Base-by-base conservation (phyloP, 1,140 invertebrate genomes). In the Tigriopus japonicus region DNA sequence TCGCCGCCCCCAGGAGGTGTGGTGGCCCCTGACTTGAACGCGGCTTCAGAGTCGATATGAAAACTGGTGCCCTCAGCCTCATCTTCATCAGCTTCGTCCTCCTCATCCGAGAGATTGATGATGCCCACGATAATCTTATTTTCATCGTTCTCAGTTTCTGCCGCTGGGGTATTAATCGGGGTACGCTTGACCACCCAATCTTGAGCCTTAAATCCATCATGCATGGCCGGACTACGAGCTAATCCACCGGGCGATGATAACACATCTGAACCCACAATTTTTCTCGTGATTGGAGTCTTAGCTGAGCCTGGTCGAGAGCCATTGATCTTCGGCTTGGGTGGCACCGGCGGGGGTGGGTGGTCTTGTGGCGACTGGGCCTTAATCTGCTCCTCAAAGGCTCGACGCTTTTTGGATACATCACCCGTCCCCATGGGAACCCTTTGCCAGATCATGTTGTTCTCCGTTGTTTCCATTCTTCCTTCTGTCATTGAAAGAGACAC, bases 191-290 rank as follows among this genome's bases (percentile, higher is more conserved):
- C 70, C 3, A 66, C 67, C 43, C 71, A 67, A 21, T 79, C 77
- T 49, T 78, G 76, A 10, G 67, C 59, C 14, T 68, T 66, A 56
- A 71, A 68, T n/a, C 69, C 70, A 62, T 73, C 70, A 62, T 70
- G 68, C 67, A 69, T 70, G 0, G 72, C 71, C 1, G 71, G 71
- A 64, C 71, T 72, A 7, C 71, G 64, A 10, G 70, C 70, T 66
- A 71, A 69, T 42, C 58, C 17, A 53, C 49, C 10, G 35, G n/a
- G 41, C 15, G 52, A 19, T 40, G 24, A 14, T 23, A 21, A 6
- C 45, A 17, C 45, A 5, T 49, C 45, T 15, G n/a, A 49, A 21
- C n/a, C n/a, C n/a, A 49, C 10, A 15, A 17, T 49, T 49, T 49
- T 49, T 42, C 53, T 64, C 63, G 15, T 14, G 24, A 13, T 19